Base-by-base conservation (phyloP, 2,113 vertebrate genomes). In the Orientallactaga bullata region DNA sequence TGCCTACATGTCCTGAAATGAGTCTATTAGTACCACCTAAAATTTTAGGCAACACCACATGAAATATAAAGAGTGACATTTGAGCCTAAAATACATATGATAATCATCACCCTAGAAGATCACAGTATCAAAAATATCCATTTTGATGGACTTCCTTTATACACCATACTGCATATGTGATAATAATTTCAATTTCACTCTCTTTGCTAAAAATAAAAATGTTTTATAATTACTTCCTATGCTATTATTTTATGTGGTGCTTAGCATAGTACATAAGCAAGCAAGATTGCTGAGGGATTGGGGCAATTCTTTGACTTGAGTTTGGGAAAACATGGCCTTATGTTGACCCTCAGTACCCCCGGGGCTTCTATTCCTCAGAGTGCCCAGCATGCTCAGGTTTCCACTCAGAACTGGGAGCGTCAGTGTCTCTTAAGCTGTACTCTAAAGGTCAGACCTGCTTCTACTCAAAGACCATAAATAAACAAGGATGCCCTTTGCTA, bases 31-130 rank as follows among this genome's bases (percentile, higher is more conserved):
- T 51, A 63, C 74, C 30, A 60, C 5, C 39, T 85, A 30, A 90
- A 84, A 66, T 76, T 85, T 55, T 10, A 16, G 55, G 10, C 11
- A 55, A 11, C 24, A 93, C 2, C 17, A 18, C 69, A 32, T 93
- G 13, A 94, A 72, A 88, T 85, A 91, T 17, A 8, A 86, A 21
- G 3, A 16, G 60, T 63, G 28, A 73, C 4, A 91, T 42, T 74
- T 84, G 61, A 93, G 96, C 88, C 68, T 85, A 83, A 95, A 95
- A 77, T 72, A n/a, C 8, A 63, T 68, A 24, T 77, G 87, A 88
- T 93, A 74, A 76, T 15, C 6, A 85, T 39, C 26, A 85, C 71
- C 35, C 17, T 12, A 61, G 30, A 85, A 60, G 10, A 1, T 42
- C 42, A 82, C 28, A 85, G 61, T 61, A 92, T 66, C 28, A 79